A percentile compares a stretch with the other conserved stretches of the same genome.
These are phyloP conservation scores for Neolamprologus brichardi DNA, from an alignment of 2,113 vertebrate species.

Conservation along the genomic window DNA sequence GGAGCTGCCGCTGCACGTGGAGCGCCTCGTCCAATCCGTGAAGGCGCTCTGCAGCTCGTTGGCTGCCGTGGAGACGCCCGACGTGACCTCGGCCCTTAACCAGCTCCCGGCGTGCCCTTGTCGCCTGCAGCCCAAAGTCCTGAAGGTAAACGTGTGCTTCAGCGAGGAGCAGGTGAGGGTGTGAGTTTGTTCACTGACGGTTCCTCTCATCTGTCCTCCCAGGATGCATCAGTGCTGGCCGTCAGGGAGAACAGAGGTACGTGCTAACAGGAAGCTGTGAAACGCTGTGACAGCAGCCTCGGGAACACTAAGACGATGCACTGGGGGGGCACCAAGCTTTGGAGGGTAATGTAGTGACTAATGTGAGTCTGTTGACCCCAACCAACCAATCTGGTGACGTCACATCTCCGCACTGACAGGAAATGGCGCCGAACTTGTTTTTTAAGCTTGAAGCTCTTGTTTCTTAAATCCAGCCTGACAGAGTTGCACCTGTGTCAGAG, in stretches of 20 bases:
- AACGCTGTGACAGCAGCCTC: not conserved
- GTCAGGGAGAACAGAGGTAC: slow-evolving; percentile 89
- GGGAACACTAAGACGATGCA: not conserved
- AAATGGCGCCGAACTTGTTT: not conserved
- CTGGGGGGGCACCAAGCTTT: not conserved
- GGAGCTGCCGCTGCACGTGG: slow-evolving; percentile 80
- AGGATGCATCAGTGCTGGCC: slow-evolving; percentile 84
- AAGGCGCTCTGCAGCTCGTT: slow-evolving; percentile 91
- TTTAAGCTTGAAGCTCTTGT: not conserved
- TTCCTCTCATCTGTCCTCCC: not conserved
- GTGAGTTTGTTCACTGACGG: not conserved
- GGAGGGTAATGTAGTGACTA: not conserved
- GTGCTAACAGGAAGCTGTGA: not conserved
- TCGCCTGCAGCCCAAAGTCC: slow-evolving; percentile 87
- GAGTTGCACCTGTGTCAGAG: not conserved
- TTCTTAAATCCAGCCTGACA: not conserved
- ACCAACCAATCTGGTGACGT: not conserved
- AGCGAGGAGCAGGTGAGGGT: not conserved
- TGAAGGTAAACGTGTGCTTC: slow-evolving; percentile 77
- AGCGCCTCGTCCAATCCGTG: slow-evolving; percentile 90
- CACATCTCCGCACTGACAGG: not conserved
- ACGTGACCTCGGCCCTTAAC: slow-evolving; percentile 87
- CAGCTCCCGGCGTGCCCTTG: slow-evolving; percentile 92
- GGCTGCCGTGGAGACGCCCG: slow-evolving; percentile 85
- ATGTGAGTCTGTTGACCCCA: not conserved